Evolutionary conservation across 2,888 invertebrate species (phyloP).

Genomic region (Tribolium freemani): DNA sequence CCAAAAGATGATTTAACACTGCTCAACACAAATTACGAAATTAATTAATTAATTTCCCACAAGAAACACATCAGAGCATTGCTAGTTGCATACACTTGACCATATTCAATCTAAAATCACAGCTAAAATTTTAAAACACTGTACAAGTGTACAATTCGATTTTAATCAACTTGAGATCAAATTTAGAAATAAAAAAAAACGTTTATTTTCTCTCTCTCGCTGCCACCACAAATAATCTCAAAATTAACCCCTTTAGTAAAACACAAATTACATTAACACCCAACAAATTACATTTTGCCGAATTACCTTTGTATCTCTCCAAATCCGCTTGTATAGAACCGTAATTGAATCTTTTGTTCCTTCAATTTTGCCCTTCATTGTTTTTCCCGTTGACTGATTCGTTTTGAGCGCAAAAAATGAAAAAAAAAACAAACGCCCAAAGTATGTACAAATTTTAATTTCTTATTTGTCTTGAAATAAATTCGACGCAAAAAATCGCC

Average conservation of each 20-base stretch:
- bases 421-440: not conserved
- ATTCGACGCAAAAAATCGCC: constrained; percentile 11
- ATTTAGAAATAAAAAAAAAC: not conserved
- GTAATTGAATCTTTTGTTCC: not conserved
- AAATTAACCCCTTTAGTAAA: constrained; percentile 1
- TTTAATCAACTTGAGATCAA: too few relatives aligned
- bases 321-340: not conserved
- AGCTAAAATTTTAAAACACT: too few relatives aligned
- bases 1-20: not conserved
- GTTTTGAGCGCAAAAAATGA: not conserved
- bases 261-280: constrained; percentile 6
- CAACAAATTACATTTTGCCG: not conserved
- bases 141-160: too few relatives aligned
- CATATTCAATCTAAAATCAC: too few relatives aligned
- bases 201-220: not conserved
- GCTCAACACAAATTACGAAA: not conserved
- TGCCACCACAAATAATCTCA: not conserved
- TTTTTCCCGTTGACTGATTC: not conserved
- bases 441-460: not conserved
- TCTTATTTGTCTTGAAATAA: not conserved
- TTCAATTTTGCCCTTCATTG: not conserved
- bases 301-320: constrained; percentile 9
- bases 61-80: too few relatives aligned
- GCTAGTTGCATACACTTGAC: too few relatives aligned
- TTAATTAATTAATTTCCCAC: too few relatives aligned